phyloP scores from a whole-genome alignment of 2,113 vertebrate genomes.

The Phrynocephalus versicolor region DNA sequence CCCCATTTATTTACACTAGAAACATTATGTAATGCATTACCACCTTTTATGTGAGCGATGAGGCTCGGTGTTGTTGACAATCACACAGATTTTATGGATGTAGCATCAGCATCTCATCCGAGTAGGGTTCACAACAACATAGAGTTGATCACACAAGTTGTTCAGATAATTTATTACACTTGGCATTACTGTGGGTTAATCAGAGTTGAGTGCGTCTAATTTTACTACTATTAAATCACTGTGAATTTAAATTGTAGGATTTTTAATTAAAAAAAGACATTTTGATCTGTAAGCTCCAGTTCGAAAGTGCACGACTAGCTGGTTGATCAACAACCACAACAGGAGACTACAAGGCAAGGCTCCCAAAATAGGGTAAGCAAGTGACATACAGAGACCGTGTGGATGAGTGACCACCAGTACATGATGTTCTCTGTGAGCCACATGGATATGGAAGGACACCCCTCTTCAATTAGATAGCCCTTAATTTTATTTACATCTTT shows the following conservation, averaged over 20 bases:
- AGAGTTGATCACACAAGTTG: not conserved
- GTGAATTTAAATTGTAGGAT: not conserved
- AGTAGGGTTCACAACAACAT: not conserved
- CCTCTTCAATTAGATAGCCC: conserved; percentile 72
- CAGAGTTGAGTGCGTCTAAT: accelerated
- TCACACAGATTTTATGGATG: not conserved
- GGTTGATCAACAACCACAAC: not conserved
- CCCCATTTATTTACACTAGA: accelerated
- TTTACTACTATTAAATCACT: not conserved
- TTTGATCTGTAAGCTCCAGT: not conserved
- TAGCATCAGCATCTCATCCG: not conserved
- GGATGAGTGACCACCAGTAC: not conserved
- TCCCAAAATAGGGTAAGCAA: not conserved
- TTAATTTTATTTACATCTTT: conserved; percentile 62
- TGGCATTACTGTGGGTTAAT: not conserved
- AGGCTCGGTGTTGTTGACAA: not conserved
- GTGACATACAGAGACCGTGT: not conserved
- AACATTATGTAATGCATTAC: accelerated
- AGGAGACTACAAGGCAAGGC: not conserved
- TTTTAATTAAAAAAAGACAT: not conserved
- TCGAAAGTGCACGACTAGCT: not conserved
- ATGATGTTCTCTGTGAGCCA: conserved; percentile 17
- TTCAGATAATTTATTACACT: not conserved
- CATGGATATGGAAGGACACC: conserved; percentile 37
- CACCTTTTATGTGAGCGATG: accelerated